These are phyloP conservation scores for Cotesia chilonis DNA, from an alignment of 1,140 invertebrate species.

Conservation along the genomic window DNA sequence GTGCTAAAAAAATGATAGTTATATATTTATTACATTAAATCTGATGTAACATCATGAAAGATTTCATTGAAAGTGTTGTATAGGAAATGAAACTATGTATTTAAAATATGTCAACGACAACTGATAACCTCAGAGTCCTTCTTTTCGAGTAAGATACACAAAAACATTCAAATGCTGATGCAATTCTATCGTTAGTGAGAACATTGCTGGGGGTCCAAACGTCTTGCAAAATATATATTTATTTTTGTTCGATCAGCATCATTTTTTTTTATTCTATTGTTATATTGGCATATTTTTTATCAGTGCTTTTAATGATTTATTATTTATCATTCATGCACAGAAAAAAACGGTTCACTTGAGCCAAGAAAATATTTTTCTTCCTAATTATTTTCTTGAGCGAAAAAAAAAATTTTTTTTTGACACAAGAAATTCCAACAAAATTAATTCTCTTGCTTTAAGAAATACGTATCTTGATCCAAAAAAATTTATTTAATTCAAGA, in stretches of 20 bases:
- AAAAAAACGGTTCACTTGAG: too few species aligned
- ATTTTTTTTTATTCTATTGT: constrained; percentile 29
- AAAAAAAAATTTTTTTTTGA: too few species aligned
- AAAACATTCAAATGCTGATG: constrained; percentile 39
- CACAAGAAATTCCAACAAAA: too few species aligned
- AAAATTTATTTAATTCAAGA: too few species aligned
- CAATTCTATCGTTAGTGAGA: constrained; percentile 43
- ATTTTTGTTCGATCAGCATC: constrained; percentile 26
- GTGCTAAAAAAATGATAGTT: too few species aligned
- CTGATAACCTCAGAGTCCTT: constrained; percentile 44
- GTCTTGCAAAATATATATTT: constrained; percentile 34
- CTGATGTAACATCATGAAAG: constrained; percentile 36
- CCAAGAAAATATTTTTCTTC: too few species aligned
- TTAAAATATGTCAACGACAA: constrained; percentile 32
- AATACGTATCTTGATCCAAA: too few species aligned
- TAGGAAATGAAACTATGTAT: constrained; percentile 19
- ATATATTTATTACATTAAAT: not conserved
- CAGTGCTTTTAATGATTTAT: too few species aligned
- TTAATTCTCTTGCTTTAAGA: too few species aligned
- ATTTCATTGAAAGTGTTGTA: constrained; percentile 7
- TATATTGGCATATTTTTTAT: not conserved
- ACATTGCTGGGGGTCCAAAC: constrained; percentile 49
- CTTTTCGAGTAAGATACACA: too few species aligned
- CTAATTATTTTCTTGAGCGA: too few species aligned
- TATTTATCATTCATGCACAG: too few species aligned